Percentiles rank a stretch among this genome's conserved stretches.
Conservation (phyloP, 2,113 vertebrate genomes). For the Heterotis niloticus region DNA sequence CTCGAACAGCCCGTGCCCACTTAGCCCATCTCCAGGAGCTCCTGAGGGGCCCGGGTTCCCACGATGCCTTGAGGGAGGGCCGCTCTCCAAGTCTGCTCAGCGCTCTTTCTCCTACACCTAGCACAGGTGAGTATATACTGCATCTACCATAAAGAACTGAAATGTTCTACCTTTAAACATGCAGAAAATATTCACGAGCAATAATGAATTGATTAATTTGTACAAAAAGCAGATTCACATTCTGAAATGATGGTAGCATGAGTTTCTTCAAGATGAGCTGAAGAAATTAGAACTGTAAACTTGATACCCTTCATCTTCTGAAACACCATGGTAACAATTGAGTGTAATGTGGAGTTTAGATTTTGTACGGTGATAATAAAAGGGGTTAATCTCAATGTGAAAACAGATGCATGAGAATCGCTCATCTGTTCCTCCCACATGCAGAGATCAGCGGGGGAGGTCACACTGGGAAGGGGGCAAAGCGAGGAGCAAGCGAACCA, state of each 20-base stretch:
- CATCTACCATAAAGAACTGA: not conserved
- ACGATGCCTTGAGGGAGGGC: slow-evolving; percentile 67
- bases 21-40: slow-evolving; percentile 66
- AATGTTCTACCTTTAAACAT: not conserved
- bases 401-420: not conserved
- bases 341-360: not conserved
- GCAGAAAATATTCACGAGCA: not conserved
- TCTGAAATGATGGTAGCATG: too few species aligned
- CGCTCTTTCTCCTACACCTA: slow-evolving; percentile 57
- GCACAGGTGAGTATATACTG: slow-evolving; percentile 43
- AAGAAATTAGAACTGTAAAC: too few species aligned
- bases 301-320: too few species aligned
- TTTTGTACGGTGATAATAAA: not conserved
- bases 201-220: not conserved
- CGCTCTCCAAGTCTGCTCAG: slow-evolving; percentile 65
- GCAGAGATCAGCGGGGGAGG: slow-evolving; percentile 37
- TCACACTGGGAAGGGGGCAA: slow-evolving; percentile 57
- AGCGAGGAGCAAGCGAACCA: slow-evolving; percentile 58
- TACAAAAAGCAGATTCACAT: too few species aligned
- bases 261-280: too few species aligned
- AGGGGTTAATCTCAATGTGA: not conserved
- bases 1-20: slow-evolving; percentile 60
- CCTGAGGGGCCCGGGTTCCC: slow-evolving; percentile 59
- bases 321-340: too few species aligned
- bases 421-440: not conserved